These are phyloP conservation scores for Perca fluviatilis DNA, from an alignment of 2,113 vertebrate species.

Conservation along the genomic window DNA sequence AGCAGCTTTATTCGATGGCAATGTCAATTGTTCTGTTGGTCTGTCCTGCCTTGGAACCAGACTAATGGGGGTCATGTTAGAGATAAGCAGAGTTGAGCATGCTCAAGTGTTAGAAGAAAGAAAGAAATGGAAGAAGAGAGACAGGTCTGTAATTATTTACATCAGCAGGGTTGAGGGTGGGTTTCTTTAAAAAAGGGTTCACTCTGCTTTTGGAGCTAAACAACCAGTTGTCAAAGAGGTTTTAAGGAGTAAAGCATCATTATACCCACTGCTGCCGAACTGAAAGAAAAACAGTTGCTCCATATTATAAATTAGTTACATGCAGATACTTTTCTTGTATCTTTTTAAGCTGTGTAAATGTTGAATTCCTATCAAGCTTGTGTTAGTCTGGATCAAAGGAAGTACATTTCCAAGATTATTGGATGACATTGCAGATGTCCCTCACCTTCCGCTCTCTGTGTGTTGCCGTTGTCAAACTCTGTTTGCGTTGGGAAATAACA, in stretches of 20 bases:
- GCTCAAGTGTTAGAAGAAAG: neutral
- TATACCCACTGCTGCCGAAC: neutral
- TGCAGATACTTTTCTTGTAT: no score
- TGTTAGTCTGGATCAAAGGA: neutral
- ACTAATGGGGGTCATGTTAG: neutral
- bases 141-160: neutral
- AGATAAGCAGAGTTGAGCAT: neutral
- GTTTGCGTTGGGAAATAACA: no score
- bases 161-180: no score
- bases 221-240: no score
- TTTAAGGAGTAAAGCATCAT: neutral
- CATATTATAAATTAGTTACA: neutral
- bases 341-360: neutral
- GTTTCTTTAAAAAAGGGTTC: no score
- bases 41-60: neutral
- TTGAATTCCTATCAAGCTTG: neutral
- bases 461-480: no score
- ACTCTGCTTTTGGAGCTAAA: no score
- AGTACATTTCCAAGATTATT: no score
- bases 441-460: no score
- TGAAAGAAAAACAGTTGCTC: neutral
- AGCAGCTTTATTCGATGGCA: neutral
- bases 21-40: neutral
- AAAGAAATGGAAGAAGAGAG: neutral
- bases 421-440: no score